phyloP scores from a whole-genome alignment of 2,888 invertebrate species.

The Scrobipalpa costella region DNA sequence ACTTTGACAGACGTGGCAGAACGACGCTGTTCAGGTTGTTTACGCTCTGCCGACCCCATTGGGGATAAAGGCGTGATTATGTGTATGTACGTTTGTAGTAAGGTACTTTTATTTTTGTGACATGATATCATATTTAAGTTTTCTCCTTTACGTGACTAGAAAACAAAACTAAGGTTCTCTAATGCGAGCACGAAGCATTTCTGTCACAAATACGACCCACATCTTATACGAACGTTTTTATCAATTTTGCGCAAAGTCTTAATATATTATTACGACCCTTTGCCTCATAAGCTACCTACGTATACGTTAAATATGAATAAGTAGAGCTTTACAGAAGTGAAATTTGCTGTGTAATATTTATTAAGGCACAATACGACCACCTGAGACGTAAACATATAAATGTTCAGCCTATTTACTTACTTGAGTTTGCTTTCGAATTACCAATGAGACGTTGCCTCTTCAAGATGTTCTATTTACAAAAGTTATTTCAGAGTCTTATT shows the following conservation, averaged over 20 bases:
- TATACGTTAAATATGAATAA: slow-evolving; percentile 9
- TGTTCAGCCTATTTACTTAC: slow-evolving; percentile 37
- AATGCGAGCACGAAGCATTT: not conserved
- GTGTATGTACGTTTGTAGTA: too few relatives aligned
- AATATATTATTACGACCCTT: not conserved
- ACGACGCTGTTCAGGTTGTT: too few relatives aligned
- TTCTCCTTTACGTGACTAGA: too few relatives aligned
- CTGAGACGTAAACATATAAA: slow-evolving; percentile 46
- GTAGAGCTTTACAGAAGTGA: slow-evolving; percentile 33
- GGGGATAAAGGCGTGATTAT: too few relatives aligned
- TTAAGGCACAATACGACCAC: slow-evolving; percentile 56
- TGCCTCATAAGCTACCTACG: not conserved
- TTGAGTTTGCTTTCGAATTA: slow-evolving; percentile 39
- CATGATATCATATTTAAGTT: too few relatives aligned
- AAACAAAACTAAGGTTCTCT: not conserved
- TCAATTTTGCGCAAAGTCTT: slow-evolving; percentile 10
- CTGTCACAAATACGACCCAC: not conserved
- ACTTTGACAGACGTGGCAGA: too few relatives aligned
- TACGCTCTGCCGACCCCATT: too few relatives aligned
- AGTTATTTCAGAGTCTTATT: slow-evolving; percentile 62
- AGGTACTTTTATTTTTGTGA: too few relatives aligned
- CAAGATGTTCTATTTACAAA: slow-evolving; percentile 53
- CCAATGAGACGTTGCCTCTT: slow-evolving; percentile 36
- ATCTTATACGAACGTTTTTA: not conserved
- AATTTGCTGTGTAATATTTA: slow-evolving; percentile 45